Percentiles rank a stretch among this genome's conserved stretches.
These are phyloP conservation scores for Chrysocyon brachyurus DNA, from an alignment of 2,797 vertebrate genomes.

Conservation along the genomic window DNA sequence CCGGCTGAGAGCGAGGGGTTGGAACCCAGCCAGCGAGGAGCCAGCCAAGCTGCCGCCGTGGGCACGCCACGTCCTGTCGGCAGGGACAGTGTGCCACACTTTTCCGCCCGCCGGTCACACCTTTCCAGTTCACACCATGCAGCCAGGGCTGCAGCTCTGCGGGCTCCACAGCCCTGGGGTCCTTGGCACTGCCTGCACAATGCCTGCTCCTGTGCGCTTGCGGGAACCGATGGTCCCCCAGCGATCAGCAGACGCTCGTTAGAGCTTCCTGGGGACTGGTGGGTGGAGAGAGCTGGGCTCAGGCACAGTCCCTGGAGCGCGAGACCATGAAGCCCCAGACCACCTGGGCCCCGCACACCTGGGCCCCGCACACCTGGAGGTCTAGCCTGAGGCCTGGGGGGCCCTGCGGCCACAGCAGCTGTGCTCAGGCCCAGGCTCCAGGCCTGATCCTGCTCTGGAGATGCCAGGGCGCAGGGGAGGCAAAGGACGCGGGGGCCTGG, in stretches of 20 bases:
- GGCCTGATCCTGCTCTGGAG: background rate
- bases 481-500: background rate
- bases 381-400: background rate
- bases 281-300: background rate
- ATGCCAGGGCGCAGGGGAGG: accelerated
- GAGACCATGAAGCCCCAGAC: background rate
- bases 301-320: background rate
- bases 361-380: background rate
- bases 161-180: background rate
- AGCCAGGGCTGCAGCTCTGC: accelerated
- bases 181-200: background rate
- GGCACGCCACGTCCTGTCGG: accelerated
- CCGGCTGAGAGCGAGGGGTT: background rate
- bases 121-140: background rate
- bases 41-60: accelerated
- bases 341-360: background rate
- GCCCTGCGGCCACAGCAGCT: background rate
- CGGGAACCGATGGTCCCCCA: background rate
- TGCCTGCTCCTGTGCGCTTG: background rate
- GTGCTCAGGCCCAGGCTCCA: too few species aligned
- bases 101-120: too few species aligned
- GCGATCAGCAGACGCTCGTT: background rate
- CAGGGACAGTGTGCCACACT: background rate
- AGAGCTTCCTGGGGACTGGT: background rate
- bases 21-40: background rate